A percentile compares a stretch with the other conserved stretches of the same genome.
phyloP scores from a whole-genome alignment of 1,140 invertebrate genomes.

The Trachymyrmex septentrionalis region DNA sequence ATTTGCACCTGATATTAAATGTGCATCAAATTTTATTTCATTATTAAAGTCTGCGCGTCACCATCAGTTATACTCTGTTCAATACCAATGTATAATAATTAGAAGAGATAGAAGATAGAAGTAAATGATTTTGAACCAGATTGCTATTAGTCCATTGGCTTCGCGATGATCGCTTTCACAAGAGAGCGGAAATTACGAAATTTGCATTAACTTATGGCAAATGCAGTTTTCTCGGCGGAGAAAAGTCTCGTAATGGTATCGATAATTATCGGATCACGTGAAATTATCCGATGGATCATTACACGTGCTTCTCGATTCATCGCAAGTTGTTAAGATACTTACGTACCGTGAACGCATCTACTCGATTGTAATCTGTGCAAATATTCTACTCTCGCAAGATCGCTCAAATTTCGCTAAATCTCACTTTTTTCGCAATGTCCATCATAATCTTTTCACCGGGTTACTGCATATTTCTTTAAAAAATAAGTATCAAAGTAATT shows the following conservation, averaged over 20 bases:
- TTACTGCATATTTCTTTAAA: not conserved
- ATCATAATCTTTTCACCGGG: not conserved
- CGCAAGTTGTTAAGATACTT: constrained; percentile 39
- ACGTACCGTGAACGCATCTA: constrained; percentile 47
- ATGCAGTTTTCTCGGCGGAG: not conserved
- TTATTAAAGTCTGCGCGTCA: not conserved
- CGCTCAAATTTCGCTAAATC: not conserved
- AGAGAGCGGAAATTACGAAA: constrained; percentile 62
- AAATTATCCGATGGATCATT: constrained; percentile 52
- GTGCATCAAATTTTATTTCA: constrained; percentile 27
- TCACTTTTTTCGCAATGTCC: not conserved
- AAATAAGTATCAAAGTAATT: not conserved
- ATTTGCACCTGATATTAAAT: not conserved
- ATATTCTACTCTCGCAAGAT: constrained; percentile 4
- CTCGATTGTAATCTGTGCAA: constrained; percentile 32
- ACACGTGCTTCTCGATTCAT: constrained; percentile 33
- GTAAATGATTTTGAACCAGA: constrained; percentile 45
- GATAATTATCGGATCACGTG: constrained; percentile 40
- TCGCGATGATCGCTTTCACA: constrained; percentile 52
- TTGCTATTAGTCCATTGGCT: constrained; percentile 36
- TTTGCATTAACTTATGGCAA: constrained; percentile 46
- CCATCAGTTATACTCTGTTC: not conserved
- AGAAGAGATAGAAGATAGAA: not conserved
- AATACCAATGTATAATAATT: constrained; percentile 41
- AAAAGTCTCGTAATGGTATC: constrained; percentile 41